Percentiles rank a stretch among this genome's conserved stretches.
These are phyloP conservation scores for Hypsopygia costalis DNA, from an alignment of 2,888 invertebrate species.

Conservation along the genomic window DNA sequence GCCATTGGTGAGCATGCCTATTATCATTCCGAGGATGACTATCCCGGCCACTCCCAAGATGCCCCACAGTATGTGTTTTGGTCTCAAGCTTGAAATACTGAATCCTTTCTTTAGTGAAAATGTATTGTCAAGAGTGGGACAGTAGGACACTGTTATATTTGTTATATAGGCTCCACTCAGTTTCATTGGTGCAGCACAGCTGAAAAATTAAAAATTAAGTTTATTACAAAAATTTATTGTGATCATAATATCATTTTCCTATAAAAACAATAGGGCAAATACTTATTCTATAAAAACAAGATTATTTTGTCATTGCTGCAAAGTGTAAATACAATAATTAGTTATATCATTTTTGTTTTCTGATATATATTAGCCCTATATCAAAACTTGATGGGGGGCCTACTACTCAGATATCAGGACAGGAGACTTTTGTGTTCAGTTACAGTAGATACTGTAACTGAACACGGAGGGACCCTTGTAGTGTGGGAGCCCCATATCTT, in stretches of 20 bases:
- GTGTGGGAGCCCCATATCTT: no score
- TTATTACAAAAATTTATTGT: slow-evolving; percentile 2
- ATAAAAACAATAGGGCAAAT: no score
- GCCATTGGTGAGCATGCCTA: slow-evolving; percentile 58
- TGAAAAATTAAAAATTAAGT: slow-evolving; percentile 37
- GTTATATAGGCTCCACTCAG: slow-evolving; percentile 60
- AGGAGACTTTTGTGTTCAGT: no score
- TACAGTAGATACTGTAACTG: no score
- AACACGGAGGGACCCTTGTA: no score
- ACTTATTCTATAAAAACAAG: no score
- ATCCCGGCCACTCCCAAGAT: slow-evolving; percentile 63
- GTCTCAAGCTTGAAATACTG: slow-evolving; percentile 49
- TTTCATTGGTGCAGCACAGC: slow-evolving; percentile 70
- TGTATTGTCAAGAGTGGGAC: slow-evolving; percentile 60
- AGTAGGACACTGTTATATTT: slow-evolving; percentile 58
- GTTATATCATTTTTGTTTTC: no score
- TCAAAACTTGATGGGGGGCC: no score
- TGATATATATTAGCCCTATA: no score
- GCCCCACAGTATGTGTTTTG: slow-evolving; percentile 68
- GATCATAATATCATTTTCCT: no score
- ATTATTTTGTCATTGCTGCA: not conserved
- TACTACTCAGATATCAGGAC: no score
- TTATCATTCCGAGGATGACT: slow-evolving; percentile 56
- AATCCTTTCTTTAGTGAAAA: slow-evolving; percentile 44
- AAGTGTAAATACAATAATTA: no score